Conservation (phyloP, 2,113 vertebrate species). For the Mustela nigripes region DNA sequence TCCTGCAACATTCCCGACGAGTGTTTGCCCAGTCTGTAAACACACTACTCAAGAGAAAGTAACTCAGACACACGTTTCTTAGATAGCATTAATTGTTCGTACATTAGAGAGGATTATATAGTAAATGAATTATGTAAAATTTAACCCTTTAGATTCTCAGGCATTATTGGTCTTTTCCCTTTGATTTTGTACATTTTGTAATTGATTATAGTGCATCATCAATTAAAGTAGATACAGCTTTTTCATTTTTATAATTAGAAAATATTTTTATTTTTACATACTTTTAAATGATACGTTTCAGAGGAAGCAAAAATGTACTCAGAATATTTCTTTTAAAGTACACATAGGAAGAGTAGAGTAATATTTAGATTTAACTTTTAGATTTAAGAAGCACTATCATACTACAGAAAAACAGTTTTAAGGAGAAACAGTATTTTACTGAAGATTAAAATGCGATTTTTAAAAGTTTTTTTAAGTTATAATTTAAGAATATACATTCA, state of each 20-base stretch:
- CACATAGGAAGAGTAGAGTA: constrained; percentile 21
- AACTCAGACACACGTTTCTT: constrained; percentile 12
- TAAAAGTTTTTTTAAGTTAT: not conserved
- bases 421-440: constrained; percentile 34
- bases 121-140: not conserved
- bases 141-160: not conserved
- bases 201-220: not conserved
- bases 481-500: constrained; percentile 2
- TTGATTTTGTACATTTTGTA: constrained; percentile 1
- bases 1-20: not conserved
- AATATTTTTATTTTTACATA: constrained; percentile 46
- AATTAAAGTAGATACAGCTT: not conserved
- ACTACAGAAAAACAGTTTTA: constrained; percentile 51
- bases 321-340: constrained; percentile 44
- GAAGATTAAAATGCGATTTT: constrained; percentile 14
- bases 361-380: constrained; percentile 49
- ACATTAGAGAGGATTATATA: not conserved
- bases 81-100: not conserved
- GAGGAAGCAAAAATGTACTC: constrained; percentile 40
- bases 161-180: not conserved
- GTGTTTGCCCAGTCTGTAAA: constrained; percentile 29
- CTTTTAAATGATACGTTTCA: not conserved
- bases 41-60: constrained; percentile 17
- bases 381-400: not conserved
- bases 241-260: constrained; percentile 36